Percentiles rank a stretch among this genome's conserved stretches.
phyloP scores from a whole-genome alignment of 2,797 vertebrate species.

The Mus minutoides region DNA sequence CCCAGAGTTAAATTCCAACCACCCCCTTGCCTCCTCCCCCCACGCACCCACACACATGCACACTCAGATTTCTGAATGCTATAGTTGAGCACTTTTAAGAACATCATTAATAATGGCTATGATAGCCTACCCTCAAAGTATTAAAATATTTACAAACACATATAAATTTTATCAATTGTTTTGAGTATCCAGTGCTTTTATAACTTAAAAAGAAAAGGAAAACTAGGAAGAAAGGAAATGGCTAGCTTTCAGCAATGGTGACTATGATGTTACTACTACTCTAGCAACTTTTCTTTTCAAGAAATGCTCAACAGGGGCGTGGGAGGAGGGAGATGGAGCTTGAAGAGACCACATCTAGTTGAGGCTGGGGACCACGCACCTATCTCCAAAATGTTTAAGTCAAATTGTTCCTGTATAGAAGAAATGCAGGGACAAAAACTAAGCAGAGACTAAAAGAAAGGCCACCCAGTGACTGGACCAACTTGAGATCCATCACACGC shows the following conservation, averaged over 20 bases:
- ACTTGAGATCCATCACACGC: background rate
- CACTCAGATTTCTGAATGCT: background rate
- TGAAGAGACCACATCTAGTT: background rate
- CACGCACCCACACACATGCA: background rate
- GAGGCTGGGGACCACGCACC: background rate
- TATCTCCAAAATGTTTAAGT: background rate
- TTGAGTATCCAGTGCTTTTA: background rate
- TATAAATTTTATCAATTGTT: constrained; percentile 3
- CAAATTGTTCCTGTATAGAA: background rate
- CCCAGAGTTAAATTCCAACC: background rate
- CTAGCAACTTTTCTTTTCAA: background rate
- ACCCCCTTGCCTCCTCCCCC: background rate
- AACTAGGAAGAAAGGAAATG: background rate
- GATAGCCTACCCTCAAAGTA: background rate
- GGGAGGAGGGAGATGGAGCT: background rate
- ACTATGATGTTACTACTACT: background rate
- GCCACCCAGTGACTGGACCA: background rate
- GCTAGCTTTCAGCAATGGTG: background rate
- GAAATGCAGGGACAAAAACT: background rate
- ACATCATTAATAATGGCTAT: background rate
- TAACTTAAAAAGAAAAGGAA: background rate
- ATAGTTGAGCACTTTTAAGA: constrained; percentile 9
- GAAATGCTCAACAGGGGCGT: background rate
- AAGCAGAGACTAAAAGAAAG: background rate
- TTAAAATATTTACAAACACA: background rate